phyloP scores from a whole-genome alignment of 2,113 vertebrate species.

The Procavia capensis region DNA sequence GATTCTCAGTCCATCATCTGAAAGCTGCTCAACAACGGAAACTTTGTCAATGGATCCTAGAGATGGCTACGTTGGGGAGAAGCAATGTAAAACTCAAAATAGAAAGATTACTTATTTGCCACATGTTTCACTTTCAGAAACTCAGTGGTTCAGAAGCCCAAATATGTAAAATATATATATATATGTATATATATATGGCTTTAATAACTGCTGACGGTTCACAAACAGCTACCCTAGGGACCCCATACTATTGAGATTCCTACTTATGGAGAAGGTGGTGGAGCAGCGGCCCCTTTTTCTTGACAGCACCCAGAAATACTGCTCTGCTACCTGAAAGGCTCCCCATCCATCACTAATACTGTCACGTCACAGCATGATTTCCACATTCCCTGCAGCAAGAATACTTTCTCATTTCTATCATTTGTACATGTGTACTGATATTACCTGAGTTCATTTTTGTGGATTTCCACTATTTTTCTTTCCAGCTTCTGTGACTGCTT shows the following conservation, averaged over 20 bases:
- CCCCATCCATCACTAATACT: neutral
- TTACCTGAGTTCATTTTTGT: constrained; percentile 97
- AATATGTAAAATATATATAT: neutral
- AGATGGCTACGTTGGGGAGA: neutral
- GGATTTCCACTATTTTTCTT: constrained; percentile 97
- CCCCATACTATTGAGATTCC: neutral
- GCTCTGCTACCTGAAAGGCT: too few relatives aligned
- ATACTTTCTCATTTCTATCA: neutral
- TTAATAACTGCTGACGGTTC: neutral
- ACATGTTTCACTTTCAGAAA: constrained; percentile 23
- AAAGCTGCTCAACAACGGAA: neutral
- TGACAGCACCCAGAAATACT: neutral
- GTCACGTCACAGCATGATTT: neutral
- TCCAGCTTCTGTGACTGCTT: constrained; percentile 98
- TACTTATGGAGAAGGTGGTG: neutral
- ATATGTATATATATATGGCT: neutral
- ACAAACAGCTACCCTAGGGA: neutral
- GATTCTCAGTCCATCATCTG: neutral
- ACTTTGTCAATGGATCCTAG: neutral
- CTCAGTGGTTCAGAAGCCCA: neutral
- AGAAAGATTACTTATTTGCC: neutral
- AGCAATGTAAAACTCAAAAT: neutral
- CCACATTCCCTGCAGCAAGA: neutral
- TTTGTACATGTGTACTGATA: neutral
- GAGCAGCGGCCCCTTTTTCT: neutral